Conservation (phyloP, 2,797 vertebrate genomes). For the Poecilia wingei region DNA sequence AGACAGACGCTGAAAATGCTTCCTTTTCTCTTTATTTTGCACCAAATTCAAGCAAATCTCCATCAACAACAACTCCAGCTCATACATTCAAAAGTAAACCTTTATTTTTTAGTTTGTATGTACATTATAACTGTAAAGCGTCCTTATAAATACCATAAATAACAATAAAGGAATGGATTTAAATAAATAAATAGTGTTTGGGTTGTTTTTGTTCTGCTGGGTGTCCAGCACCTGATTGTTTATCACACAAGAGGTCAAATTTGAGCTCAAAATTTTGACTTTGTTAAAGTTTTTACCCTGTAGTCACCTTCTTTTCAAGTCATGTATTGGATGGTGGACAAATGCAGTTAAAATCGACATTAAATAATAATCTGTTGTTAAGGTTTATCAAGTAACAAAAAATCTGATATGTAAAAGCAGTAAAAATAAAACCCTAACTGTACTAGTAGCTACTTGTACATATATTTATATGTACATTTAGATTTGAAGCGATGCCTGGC, state of each 20-base stretch:
- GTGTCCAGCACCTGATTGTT: conserved; percentile 74
- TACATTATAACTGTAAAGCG: conserved; percentile 55
- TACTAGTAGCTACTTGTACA: conserved; percentile 29
- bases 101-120: conserved; percentile 43
- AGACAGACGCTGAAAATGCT: conserved; percentile 2
- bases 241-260: conserved; percentile 38
- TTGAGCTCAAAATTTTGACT: conserved; percentile 26
- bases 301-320: conserved; percentile 52
- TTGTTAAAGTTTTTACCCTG: conserved; percentile 50
- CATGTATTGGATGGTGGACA: conserved; percentile 29
- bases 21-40: conserved; percentile 57
- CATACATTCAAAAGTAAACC: conserved; percentile 66
- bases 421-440: conserved; percentile 11
- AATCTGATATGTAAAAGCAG: conserved; percentile 13
- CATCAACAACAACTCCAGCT: conserved; percentile 43
- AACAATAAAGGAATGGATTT: conserved; percentile 74
- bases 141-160: conserved; percentile 83
- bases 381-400: conserved; percentile 7
- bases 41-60: conserved; percentile 50
- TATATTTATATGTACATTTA: conserved; percentile 10
- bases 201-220: conserved; percentile 52
- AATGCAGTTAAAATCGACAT: not conserved
- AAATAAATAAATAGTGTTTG: conserved; percentile 84
- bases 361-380: conserved; percentile 8
- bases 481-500: conserved; percentile 12